These are phyloP conservation scores for Phoenicopterus ruber DNA, from an alignment of 2,113 vertebrate species.

Conservation along the genomic window DNA sequence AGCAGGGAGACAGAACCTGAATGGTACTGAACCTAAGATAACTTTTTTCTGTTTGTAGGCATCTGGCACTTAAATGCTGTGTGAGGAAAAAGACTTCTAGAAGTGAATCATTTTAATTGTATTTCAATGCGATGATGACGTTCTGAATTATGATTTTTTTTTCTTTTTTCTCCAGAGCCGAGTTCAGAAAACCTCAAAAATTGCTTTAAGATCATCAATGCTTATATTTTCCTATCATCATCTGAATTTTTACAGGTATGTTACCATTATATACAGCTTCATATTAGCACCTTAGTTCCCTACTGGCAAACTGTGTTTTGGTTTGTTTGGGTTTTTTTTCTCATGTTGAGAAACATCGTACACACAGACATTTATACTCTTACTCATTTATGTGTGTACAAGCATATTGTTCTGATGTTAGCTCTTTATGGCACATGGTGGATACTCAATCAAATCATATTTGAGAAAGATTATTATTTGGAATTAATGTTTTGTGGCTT, in stretches of 20 bases:
- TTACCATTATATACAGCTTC: not conserved
- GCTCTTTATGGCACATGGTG: not conserved
- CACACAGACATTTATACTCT: not conserved
- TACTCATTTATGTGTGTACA: not conserved
- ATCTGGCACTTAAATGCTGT: not conserved
- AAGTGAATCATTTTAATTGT: not conserved
- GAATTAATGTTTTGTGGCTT: not conserved
- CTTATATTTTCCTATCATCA: conserved; percentile 90
- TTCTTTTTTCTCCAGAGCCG: conserved; percentile 82
- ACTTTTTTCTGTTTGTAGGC: not conserved
- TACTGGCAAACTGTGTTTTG: not conserved
- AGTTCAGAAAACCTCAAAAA: conserved; percentile 93
- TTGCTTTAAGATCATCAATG: conserved; percentile 96
- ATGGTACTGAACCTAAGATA: not conserved
- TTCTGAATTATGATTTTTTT: conserved; percentile 15
- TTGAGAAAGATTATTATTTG: not conserved
- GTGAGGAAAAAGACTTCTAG: not conserved
- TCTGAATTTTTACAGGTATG: conserved; percentile 93
- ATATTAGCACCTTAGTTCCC: not conserved
- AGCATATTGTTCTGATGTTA: not conserved
- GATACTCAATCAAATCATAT: not conserved
- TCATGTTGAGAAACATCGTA: not conserved
- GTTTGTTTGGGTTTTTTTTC: not conserved
- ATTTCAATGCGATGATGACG: not conserved
- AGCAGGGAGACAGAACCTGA: not conserved